Evolutionary conservation across 2,797 vertebrate genomes (phyloP), one percentile per base, ranked within the genome.

Genomic region (Sebastes nivosus): DNA sequence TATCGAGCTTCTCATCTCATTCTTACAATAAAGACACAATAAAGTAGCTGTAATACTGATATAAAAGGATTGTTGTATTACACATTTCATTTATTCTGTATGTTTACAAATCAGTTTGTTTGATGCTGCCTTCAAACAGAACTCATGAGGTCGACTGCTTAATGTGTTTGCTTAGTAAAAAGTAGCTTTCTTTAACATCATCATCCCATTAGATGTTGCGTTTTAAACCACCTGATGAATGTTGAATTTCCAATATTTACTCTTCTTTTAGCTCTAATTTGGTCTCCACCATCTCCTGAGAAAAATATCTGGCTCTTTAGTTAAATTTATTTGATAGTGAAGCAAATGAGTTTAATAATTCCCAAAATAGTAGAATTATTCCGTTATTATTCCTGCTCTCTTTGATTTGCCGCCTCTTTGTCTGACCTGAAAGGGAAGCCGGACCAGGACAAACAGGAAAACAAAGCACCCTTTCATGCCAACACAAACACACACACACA

Each of bases 401-500:
- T 70, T 60, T 72, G 10, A 63, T 67, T 67, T 54, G 12, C 27
- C 24, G 22, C 7, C 76, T 63, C 14, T 72, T 66, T 50, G 8
- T 9, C 32, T 36, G 34, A 63, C 52, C 58, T 18, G 22, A 69
- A 74, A 11, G 20, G 34, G 29, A 63, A 73, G 42, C 42, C 5
- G 4, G 67, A 68, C 4, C 24, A 3, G 29, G 3, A 82, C 34
- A 67, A 63, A 74, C 34, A 68, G 30, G 34, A 67, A 87, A 70
- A 82, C 61, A 77, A 80, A 80, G n/a, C 36, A 32, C 24, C n/a
- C 67, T 58, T 54, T 55, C 42, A 60, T 38, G 29, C 54, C 63
- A 58, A 42, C 70, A 74, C 70, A 46, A 22, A 58, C 50, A 58
- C 58, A 65, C 18, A 70, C 8, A 36, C 10, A 12, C 29, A 16